These are phyloP conservation scores for Ellobium chinense DNA, from an alignment of 2,888 invertebrate species.

Conservation along the genomic window DNA sequence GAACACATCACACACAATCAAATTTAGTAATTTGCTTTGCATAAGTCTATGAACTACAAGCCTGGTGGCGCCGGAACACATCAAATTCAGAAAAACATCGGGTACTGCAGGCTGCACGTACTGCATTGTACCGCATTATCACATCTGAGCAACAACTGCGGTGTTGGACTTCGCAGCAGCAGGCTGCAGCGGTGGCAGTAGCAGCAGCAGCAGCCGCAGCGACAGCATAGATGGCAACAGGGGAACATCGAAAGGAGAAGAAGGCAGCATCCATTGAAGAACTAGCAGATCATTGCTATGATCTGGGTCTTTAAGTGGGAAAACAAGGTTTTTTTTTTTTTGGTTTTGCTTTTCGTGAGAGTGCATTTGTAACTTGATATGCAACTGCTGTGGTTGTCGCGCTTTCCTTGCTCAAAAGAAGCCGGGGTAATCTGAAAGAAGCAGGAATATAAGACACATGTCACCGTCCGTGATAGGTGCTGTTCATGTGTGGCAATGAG, in stretches of 20 bases:
- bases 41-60: background rate
- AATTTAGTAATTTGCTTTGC: background rate
- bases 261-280: slow-evolving; percentile 19
- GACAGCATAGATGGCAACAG: slow-evolving; percentile 5
- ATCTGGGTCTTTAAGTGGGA: background rate
- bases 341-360: background rate
- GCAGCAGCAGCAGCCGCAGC: slow-evolving; percentile 37
- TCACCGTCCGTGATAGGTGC: slow-evolving; percentile 22
- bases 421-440: slow-evolving; percentile 52
- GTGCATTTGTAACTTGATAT: background rate
- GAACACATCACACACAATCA: background rate
- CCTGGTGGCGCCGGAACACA: background rate
- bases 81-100: background rate
- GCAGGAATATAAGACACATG: slow-evolving; percentile 33
- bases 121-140: slow-evolving; percentile 3
- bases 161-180: background rate
- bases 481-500: too few relatives aligned
- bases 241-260: slow-evolving; percentile 17
- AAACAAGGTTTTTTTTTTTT: background rate
- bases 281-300: background rate
- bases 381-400: background rate
- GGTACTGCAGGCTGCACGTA: background rate
- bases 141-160: slow-evolving; percentile 20
- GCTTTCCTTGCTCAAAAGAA: slow-evolving; percentile 47
- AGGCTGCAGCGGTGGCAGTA: background rate